Base-by-base conservation (phyloP, 2,888 invertebrate genomes). In the Alsophila aescularia region DNA sequence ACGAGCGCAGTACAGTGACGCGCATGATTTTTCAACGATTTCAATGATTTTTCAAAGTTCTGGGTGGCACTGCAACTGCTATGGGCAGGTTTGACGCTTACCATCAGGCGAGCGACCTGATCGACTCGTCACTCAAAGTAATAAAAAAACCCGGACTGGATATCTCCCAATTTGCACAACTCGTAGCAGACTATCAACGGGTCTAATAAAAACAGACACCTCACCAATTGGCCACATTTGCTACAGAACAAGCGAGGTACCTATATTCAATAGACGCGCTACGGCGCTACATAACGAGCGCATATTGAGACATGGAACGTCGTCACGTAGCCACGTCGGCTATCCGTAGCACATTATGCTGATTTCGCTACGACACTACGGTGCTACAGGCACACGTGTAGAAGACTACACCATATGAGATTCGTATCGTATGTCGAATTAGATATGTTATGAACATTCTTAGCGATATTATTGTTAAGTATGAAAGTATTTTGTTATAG, bases 311-410 rank as follows among this genome's bases (percentile, higher is more conserved):
- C 64, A 52, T 66, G 58, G 75, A 71, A 57, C 73, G 72, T 72
- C 67, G 74, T 79, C 86, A 85, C 85, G 84, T 84, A 76, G 65
- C 65, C 67, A 71, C 76, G 72, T 73, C 75, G 72, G 70, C 79
- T 79, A 79, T 77, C 73, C 72, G 71, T 67, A 62, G 67, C 70
- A 68, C 76, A 81, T 85, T 86, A 84, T 83, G 82, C 80, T 83
- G 83, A 86, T 83, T 80, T 73, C 67, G 52, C 49, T 56, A 32
- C 37, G 37, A 44, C 39, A 43, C 42, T 52, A 16, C 34, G 39
- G 35, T 45, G 45, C 47, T 32, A 32, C 48, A 32, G n/a, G 35
- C 41, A 48, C 53, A 53, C 41, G 53, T 48, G 53, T 43, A 24
- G 13, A n/a, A 15, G 14, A 42, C 36, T 39, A 29, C 24, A 36